A percentile compares a stretch with the other conserved stretches of the same genome.
phyloP scores from a whole-genome alignment of 2,888 invertebrate genomes.

The Amphipoea oculea region DNA sequence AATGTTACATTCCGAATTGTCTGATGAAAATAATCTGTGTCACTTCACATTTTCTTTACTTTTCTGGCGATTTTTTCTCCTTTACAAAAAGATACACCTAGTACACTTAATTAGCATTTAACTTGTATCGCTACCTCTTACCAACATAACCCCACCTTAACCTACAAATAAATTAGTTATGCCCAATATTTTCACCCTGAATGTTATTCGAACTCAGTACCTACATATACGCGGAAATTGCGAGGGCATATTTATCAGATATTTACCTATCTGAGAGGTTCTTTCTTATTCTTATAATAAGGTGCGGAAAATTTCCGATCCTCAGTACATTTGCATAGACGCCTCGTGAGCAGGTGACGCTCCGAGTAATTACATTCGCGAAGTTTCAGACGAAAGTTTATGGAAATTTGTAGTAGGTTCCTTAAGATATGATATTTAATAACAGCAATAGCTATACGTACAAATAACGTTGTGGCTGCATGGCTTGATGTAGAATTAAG shows the following conservation, averaged over 20 bases:
- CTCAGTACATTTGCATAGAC: slow-evolving; percentile 85
- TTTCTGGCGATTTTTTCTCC: not conserved
- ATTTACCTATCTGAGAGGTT: slow-evolving; percentile 79
- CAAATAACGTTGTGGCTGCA: slow-evolving; percentile 13
- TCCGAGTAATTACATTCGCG: slow-evolving; percentile 86
- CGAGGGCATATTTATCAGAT: slow-evolving; percentile 87
- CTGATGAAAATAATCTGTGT: not conserved
- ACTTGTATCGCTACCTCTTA: slow-evolving; percentile 41
- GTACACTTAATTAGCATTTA: no score
- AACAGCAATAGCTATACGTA: slow-evolving; percentile 51
- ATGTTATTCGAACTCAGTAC: slow-evolving; percentile 84
- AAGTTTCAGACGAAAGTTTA: slow-evolving; percentile 84
- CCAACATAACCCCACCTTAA: slow-evolving; percentile 48
- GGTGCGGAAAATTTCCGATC: slow-evolving; percentile 86
- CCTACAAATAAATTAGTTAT: slow-evolving; percentile 87
- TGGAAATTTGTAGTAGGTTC: slow-evolving; percentile 80
- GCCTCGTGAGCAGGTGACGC: slow-evolving; percentile 87
- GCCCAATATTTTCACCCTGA: slow-evolving; percentile 88
- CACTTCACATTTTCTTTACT: not conserved
- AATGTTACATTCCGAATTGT: not conserved
- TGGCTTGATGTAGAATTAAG: not conserved
- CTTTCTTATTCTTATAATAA: slow-evolving; percentile 85
- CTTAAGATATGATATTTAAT: slow-evolving; percentile 69
- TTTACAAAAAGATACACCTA: no score
- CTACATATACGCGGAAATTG: slow-evolving; percentile 82